Evolutionary conservation across 2,797 vertebrate genomes (phyloP), one percentile per base, ranked within the genome.

Genomic region (Bucorvus abyssinicus): DNA sequence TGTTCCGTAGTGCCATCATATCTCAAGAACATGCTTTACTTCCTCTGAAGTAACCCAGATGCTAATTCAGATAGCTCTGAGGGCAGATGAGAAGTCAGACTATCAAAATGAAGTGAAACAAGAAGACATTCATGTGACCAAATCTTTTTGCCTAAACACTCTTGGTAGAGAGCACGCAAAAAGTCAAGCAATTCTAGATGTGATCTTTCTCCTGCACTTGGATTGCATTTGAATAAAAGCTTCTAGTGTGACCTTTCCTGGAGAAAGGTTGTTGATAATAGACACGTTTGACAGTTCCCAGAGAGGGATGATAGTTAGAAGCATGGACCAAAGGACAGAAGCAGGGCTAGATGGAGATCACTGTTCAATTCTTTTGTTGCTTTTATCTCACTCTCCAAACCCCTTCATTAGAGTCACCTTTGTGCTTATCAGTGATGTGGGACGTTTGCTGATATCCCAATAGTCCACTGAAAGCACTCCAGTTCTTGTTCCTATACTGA

Each of bases 351-450:
- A 64, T 23, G 27, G 36, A 90, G 40, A 65, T 36, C 24, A 1
- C 19, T 47, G 3, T 12, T 71, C 56, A 52, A 10, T 12, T 29
- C 61, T 83, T 47, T 50, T 38, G 26, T 40, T 55, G 24, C 10
- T 87, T 80, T 90, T 56, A 20, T 50, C 3, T 60, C 63, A 30
- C 22, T 56, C 14, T 73, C 38, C 45, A 50, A 65, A 65, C 2
- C 2, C 22, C 14, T 60, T n/a, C 12, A 30, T 77, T 30, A 47
- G 5, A 9, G 23, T 60, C 23, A 29, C 18, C 32, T 29, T 84
- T 1, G 3, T 30, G 50, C 19, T 85, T 38, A 42, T 14, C 55
- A 18, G 3, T 4, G 17, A 49, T 0, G 1, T 8, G 27, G 47
- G 38, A 63, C 77, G 6, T 68, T 53, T 82, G 38, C 30, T 82